Percentiles rank a stretch among this genome's conserved stretches.
phyloP scores from a whole-genome alignment of 2,797 vertebrate genomes.

The Rhynchotus rufescens region DNA sequence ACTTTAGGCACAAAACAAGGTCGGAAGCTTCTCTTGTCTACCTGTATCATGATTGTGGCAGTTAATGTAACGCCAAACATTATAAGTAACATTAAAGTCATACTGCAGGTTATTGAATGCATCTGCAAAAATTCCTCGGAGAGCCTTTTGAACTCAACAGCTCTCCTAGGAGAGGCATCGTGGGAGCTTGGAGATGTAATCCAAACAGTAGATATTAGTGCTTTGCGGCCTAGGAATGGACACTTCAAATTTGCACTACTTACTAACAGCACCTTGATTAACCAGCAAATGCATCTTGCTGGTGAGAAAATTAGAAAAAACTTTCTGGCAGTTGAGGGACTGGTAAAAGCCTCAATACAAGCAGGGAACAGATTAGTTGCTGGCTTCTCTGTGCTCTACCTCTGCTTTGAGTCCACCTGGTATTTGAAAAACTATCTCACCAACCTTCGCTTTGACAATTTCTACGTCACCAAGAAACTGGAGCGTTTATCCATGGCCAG shows the following conservation, averaged over 20 bases:
- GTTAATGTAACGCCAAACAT: conserved; percentile 88
- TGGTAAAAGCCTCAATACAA: conserved; percentile 72
- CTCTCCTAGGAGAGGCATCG: conserved; percentile 76
- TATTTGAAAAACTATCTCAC: conserved; percentile 90
- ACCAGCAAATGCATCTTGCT: conserved; percentile 70
- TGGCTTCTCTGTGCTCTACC: conserved; percentile 81
- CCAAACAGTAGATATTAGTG: neutral
- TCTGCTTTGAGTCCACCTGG: conserved; percentile 82
- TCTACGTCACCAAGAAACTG: conserved; percentile 79
- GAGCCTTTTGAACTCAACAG: conserved; percentile 87
- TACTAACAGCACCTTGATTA: conserved; percentile 81
- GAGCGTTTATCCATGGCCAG: conserved; percentile 29
- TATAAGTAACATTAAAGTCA: conserved; percentile 81
- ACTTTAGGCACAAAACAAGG: conserved; percentile 89
- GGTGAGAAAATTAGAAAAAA: conserved; percentile 83
- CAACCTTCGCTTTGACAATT: conserved; percentile 87
- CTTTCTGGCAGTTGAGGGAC: conserved; percentile 78
- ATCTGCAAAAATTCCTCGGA: conserved; percentile 86
- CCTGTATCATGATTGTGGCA: conserved; percentile 84
- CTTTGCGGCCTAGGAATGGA: conserved; percentile 50
- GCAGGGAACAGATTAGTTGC: conserved; percentile 82
- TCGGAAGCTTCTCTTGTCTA: conserved; percentile 86
- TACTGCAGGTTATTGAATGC: conserved; percentile 86
- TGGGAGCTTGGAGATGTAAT: conserved; percentile 73
- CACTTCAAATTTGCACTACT: conserved; percentile 78